Evolutionary conservation across 2,888 invertebrate species (phyloP), one percentile per base, ranked within the genome.

Genomic region (Helleia helle): DNA sequence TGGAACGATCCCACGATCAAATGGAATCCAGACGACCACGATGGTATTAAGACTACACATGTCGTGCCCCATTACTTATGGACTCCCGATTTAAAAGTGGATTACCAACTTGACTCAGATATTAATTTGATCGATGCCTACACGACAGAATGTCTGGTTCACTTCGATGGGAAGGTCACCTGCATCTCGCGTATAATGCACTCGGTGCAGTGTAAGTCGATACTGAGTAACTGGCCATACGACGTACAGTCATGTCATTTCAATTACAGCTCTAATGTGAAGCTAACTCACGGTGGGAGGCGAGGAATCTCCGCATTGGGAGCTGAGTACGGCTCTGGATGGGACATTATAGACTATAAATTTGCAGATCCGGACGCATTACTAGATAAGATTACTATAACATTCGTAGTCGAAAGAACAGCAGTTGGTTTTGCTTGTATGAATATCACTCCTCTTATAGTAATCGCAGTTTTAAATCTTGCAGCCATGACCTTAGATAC

Each of bases 181-280:
- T 64, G 65, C 12, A 7, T 43, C 0, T 25, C 45, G 0, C 49
- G 30, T 1, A 1, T 41, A 0, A 14, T 18, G 0, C 41, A 51
- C 9, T 17, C 41, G 1, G 44, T 52, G 0, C 34, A 13, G 0
- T 71, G 72, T 34, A 39, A 24, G 1, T 43, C 58, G 0, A 54
- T 60, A n/a, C 38, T 68, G 0, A 49, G 24, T 0, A 47, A 66
- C 5, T 72, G 71, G 67, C 63, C 72, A 0, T 62, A 61, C 29
- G 64, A 67, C 15, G 41, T 46, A 0, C 61, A 65, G 36, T 49
- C 51, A 8, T 72, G 72, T 30, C 44, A 44, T 0, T 38, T 62
- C 6, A 51, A 48, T 18, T 56, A 58, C 8, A 55, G 56, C 1
- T 4, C 46, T 1, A 43, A 42, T 3, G 43, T 59, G 1, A 48